Conservation (phyloP, 2,888 invertebrate species). For the Drosophila aldrichi region DNA sequence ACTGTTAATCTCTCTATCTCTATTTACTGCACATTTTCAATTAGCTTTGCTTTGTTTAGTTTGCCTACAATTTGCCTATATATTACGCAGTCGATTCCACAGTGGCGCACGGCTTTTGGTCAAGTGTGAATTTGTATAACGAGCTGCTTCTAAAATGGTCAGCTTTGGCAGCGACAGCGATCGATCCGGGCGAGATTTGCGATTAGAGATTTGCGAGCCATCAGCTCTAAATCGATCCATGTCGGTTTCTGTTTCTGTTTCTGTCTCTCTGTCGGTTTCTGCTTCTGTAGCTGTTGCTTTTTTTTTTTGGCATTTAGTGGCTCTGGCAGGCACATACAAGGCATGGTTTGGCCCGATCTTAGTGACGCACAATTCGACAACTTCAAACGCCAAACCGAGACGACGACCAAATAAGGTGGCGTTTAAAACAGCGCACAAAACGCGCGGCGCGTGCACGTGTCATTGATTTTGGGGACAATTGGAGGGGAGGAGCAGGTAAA, state of each 20-base stretch:
- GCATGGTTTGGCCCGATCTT: conserved; percentile 42
- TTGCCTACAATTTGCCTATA: no score
- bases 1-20: background rate
- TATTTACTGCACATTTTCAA: background rate
- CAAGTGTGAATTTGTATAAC: conserved; percentile 52
- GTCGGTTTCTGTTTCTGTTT: conserved; percentile 12
- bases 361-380: conserved; percentile 46
- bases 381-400: conserved; percentile 17
- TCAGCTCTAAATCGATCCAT: conserved; percentile 8
- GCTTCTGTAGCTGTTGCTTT: background rate
- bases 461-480: background rate
- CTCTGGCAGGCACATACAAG: conserved; percentile 40
- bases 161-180: conserved; percentile 55
- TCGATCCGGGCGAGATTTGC: conserved; percentile 31
- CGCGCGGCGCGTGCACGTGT: conserved; percentile 62
- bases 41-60: background rate
- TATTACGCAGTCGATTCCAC: background rate
- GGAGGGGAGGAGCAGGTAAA: no score
- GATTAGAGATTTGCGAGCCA: conserved; percentile 17
- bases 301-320: conserved; percentile 13
- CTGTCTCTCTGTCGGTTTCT: background rate
- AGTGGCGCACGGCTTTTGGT: conserved; percentile 12
- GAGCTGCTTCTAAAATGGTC: conserved; percentile 66
- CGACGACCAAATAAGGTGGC: conserved; percentile 63
- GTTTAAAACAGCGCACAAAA: conserved; percentile 60